Evolutionary conservation across 2,888 invertebrate genomes (phyloP).

Genomic region (Euplexia lucipara): DNA sequence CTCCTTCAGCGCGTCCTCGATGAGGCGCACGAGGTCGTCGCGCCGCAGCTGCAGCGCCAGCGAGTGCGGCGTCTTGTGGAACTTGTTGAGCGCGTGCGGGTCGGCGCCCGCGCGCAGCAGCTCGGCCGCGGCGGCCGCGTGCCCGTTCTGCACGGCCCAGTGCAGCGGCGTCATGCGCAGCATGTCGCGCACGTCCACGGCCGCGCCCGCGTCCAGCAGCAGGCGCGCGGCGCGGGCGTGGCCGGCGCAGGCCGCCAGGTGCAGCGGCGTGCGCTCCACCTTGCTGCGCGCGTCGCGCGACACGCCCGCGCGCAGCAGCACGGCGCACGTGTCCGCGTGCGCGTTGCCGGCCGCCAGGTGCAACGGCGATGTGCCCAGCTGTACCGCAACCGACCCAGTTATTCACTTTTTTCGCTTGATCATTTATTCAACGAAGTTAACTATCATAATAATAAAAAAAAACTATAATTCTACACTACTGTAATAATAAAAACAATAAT

Average conservation of each 20-base stretch:
- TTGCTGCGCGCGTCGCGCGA: constrained; percentile 97
- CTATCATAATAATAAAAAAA: too few species aligned
- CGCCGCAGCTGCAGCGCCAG: constrained; percentile 66
- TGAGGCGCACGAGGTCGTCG: constrained; percentile 61
- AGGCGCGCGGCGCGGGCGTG: constrained; percentile 94
- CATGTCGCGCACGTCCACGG: constrained; percentile 81
- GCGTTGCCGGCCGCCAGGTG: constrained; percentile 95
- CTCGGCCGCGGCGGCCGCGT: constrained; percentile 91
- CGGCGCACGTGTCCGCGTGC: constrained; percentile 95
- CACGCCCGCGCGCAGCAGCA: constrained; percentile 96
- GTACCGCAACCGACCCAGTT: constrained; percentile 19
- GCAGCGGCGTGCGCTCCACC: constrained; percentile 96
- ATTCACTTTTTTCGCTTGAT: not conserved
- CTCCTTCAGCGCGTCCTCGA: constrained; percentile 69
- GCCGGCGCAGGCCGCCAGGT: constrained; percentile 96
- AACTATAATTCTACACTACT: too few species aligned
- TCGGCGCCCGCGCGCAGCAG: constrained; percentile 95
- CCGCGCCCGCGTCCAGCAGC: constrained; percentile 89
- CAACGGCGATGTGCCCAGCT: constrained; percentile 97
- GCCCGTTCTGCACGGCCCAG: constrained; percentile 97
- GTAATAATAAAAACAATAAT: too few species aligned
- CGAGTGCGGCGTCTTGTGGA: constrained; percentile 77
- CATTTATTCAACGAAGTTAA: not conserved
- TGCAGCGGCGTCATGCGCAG: constrained; percentile 95
- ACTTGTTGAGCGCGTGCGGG: constrained; percentile 86